Evolutionary conservation across 2,797 vertebrate genomes (phyloP).

Genomic region (Botia kubotai): DNA sequence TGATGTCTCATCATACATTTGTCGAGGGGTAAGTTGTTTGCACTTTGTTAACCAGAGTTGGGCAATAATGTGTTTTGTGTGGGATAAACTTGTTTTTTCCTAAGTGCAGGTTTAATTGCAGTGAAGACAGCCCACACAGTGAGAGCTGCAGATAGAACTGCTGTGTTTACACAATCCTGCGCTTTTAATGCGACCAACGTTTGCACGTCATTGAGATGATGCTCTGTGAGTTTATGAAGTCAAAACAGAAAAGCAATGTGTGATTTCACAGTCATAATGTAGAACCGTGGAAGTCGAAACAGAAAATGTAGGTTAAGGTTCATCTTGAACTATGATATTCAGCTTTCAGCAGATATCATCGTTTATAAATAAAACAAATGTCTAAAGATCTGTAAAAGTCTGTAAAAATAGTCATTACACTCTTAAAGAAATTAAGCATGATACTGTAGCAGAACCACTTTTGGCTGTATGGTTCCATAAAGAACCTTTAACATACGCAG

Average conservation of each 20-base stretch:
- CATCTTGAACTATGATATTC: no score
- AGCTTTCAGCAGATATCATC: no score
- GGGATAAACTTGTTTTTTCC: slow-evolving; percentile 75
- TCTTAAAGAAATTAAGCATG: no score
- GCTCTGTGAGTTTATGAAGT: slow-evolving; percentile 76
- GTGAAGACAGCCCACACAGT: slow-evolving; percentile 69
- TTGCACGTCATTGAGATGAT: slow-evolving; percentile 74
- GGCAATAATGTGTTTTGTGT: slow-evolving; percentile 51
- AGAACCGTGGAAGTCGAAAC: no score
- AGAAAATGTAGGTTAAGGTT: no score
- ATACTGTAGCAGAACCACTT: no score
- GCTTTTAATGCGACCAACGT: slow-evolving; percentile 69
- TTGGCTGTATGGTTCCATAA: no score
- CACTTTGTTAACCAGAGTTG: slow-evolving; percentile 51
- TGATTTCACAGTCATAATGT: slow-evolving; percentile 8
- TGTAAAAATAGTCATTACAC: no score
- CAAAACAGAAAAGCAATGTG: slow-evolving; percentile 65
- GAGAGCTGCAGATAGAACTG: slow-evolving; percentile 69
- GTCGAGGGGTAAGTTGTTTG: slow-evolving; percentile 43
- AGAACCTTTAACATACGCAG: no score
- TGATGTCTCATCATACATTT: slow-evolving; percentile 53
- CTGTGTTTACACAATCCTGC: slow-evolving; percentile 71
- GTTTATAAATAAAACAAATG: no score
- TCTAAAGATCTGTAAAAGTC: no score
- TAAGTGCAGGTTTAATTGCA: slow-evolving; percentile 76